phyloP scores from a whole-genome alignment of 2,888 invertebrate species.

The Sarcophaga variegata region DNA sequence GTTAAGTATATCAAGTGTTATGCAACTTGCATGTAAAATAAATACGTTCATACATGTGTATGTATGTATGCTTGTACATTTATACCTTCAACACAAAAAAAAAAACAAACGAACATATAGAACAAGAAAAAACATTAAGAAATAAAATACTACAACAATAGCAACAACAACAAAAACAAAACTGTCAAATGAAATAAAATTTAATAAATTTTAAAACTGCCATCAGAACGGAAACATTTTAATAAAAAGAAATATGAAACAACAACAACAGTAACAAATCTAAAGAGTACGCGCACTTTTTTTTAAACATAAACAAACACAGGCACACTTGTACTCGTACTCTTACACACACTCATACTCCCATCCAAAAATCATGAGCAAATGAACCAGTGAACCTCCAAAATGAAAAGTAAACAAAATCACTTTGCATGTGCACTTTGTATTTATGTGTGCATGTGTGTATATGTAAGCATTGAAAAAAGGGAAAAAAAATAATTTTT shows the following conservation, averaged over 20 bases:
- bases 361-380: neutral
- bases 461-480: neutral
- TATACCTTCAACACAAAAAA: no score
- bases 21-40: neutral
- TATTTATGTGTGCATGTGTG: no score
- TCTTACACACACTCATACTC: neutral
- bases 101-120: neutral
- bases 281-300: conserved; percentile 18
- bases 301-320: neutral
- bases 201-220: conserved; percentile 33
- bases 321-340: neutral
- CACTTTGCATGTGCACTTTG: no score
- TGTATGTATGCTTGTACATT: no score
- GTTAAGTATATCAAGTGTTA: neutral
- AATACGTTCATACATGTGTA: neutral
- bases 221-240: conserved; percentile 53
- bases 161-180: conserved; percentile 6
- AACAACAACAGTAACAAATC: neutral
- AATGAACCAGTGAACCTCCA: neutral
- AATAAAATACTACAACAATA: neutral
- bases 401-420: no score
- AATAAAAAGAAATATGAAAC: conserved; percentile 13
- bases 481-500: neutral
- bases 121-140: neutral
- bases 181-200: conserved; percentile 43